These are phyloP conservation scores for Argya squamiceps DNA, from an alignment of 2,797 vertebrate species.

Conservation along the genomic window DNA sequence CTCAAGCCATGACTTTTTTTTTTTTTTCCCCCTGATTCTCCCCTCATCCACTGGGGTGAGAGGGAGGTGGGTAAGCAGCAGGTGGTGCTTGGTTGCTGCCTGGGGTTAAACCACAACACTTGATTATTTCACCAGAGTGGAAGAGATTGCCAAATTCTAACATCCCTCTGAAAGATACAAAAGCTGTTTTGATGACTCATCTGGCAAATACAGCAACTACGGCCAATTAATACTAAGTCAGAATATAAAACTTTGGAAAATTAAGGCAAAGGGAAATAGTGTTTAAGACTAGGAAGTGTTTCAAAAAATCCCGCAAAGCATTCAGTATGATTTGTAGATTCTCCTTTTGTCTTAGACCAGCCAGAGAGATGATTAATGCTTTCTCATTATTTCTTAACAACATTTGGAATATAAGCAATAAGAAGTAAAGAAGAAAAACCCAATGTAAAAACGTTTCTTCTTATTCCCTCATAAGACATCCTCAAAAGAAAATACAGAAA, in stretches of 20 bases:
- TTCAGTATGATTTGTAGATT: background rate
- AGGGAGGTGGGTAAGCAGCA: background rate
- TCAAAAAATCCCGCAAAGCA: background rate
- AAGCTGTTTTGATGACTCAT: conserved; percentile 23
- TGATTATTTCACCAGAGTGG: background rate
- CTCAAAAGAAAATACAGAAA: background rate
- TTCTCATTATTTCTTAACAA: conserved; percentile 22
- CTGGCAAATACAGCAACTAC: background rate
- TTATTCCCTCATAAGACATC: background rate
- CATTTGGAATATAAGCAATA: background rate
- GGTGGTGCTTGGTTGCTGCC: background rate
- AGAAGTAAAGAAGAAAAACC: background rate
- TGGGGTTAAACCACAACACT: background rate
- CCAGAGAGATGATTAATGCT: conserved; percentile 12
- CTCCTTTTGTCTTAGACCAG: background rate
- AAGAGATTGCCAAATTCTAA: background rate
- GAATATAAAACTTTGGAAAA: background rate
- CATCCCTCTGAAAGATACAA: background rate
- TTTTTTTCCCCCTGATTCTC: background rate
- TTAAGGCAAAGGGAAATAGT: background rate
- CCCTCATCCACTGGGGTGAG: rapidly evolving
- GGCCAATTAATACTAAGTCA: background rate
- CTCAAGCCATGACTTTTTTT: background rate
- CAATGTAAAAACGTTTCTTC: background rate
- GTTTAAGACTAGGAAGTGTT: background rate